Evolutionary conservation across 2,888 invertebrate species (phyloP).

Genomic region (Drosophila algonquin): DNA sequence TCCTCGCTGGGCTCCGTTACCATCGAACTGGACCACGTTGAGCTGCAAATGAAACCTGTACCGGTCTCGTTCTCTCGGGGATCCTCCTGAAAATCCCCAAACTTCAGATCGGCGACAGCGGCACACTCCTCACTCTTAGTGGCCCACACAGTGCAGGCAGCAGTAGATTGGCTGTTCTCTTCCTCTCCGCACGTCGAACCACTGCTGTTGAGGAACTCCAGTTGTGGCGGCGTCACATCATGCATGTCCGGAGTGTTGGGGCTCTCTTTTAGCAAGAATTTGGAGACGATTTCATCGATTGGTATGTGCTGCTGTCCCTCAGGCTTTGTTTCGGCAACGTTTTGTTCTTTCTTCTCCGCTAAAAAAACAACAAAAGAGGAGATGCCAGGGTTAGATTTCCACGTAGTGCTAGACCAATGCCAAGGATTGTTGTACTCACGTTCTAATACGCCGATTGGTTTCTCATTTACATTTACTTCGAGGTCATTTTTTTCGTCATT

Average conservation of each 20-base stretch:
- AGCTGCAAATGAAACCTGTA: constrained; percentile 65
- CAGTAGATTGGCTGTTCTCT: constrained; percentile 26
- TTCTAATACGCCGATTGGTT: no score
- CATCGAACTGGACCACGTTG: constrained; percentile 60
- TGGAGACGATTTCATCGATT: constrained; percentile 71
- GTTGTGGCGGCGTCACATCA: constrained; percentile 25
- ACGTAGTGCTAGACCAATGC: neutral
- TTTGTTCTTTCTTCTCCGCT: neutral
- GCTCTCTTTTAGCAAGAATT: constrained; percentile 57
- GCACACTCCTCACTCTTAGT: constrained; percentile 27
- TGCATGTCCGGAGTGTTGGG: constrained; percentile 46
- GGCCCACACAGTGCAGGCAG: neutral
- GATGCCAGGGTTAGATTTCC: constrained; percentile 21
- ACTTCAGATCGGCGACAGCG: constrained; percentile 59
- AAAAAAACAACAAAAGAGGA: neutral
- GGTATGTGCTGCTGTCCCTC: constrained; percentile 50
- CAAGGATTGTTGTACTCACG: neutral
- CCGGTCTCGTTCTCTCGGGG: constrained; percentile 24
- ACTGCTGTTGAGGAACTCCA: constrained; percentile 80
- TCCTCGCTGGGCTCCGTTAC: constrained; percentile 30
- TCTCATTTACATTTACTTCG: constrained; percentile 12
- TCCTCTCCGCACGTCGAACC: constrained; percentile 79
- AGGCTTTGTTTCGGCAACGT: neutral
- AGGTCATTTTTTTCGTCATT: constrained; percentile 25
- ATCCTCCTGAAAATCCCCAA: constrained; percentile 74